Percentiles rank a stretch among this genome's conserved stretches.
Conservation (phyloP, 2,113 vertebrate species). For the Motacilla alba region DNA sequence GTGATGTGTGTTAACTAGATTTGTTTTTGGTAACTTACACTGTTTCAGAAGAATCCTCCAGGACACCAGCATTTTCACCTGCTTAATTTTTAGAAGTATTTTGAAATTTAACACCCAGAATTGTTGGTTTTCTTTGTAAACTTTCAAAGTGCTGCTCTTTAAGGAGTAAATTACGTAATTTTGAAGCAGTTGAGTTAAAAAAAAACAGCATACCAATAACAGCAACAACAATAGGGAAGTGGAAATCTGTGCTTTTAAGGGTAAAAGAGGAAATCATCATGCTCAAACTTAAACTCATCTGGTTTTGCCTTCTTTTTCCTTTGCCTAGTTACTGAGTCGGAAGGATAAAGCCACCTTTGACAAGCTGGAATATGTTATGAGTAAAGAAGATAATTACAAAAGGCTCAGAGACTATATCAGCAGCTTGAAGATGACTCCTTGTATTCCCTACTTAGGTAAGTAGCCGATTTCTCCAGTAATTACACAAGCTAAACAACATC, state of each 20-base stretch:
- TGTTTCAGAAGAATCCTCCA: not conserved
- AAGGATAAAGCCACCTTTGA: constrained; percentile 98
- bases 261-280: not conserved
- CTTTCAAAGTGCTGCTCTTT: not conserved
- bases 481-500: not conserved
- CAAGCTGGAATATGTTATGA: constrained; percentile 95
- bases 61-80: not conserved
- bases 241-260: not conserved
- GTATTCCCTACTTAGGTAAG: constrained; percentile 98
- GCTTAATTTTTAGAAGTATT: not conserved
- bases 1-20: not conserved
- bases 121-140: not conserved
- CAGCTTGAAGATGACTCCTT: constrained; percentile 98
- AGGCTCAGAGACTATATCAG: constrained; percentile 94
- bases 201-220: not conserved
- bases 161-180: not conserved
- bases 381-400: constrained; percentile 99
- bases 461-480: not conserved
- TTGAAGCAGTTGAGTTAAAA: not conserved
- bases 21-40: not conserved
- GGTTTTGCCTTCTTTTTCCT: not conserved
- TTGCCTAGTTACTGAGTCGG: constrained; percentile 86
- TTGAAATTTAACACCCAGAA: not conserved
- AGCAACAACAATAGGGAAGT: accelerated
- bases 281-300: not conserved